Base-by-base conservation (phyloP, 2,888 invertebrate genomes). In the Coenonympha arcania region DNA sequence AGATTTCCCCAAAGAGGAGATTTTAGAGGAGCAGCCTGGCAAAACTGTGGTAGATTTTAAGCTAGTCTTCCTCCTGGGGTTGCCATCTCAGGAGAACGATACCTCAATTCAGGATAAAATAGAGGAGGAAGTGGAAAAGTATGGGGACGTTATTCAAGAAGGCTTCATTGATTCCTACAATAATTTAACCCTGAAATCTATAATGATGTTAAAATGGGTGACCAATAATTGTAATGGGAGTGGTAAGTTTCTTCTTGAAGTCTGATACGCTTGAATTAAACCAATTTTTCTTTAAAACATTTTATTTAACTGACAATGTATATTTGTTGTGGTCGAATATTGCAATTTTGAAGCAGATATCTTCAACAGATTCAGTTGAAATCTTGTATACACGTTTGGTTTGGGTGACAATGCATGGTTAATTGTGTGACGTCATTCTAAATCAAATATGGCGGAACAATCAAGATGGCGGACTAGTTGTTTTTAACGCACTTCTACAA, bases 161-260 rank as follows among this genome's bases (percentile, higher is more conserved):
- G 90, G 89, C 34, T 95, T 95, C 69, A 73, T 91, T 30, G 95
- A 95, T 72, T 91, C 93, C 0, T 95, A 95, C 69, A 93, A 95
- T 72, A 95, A 95, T 87, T 85, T 95, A 58, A 95, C 95, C 0
- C 68, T 95, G 19, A 95, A 95, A 71, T 93, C 94, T 37, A 90
- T 94, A 8, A 91, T 94, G 90, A 90, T 95, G 87, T 71, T 95
- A 50, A 95, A 95, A 69, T 92, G 94, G 91, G 90, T 93, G 16
- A 90, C 88, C 4, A 88, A 87, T 30, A 89, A 90, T 62, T 95
- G 95, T 65, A 79, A 85, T 43, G 82, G 83, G 28, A 82, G 77
- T 61, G 83, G 85, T 85, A 37, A 78, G 83, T 73, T 11, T 18
- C 18, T 41, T 13, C 8, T 15, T n/a, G n/a, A n/a, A n/a, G n/a